Base-by-base conservation (phyloP, 1,140 invertebrate species). In the Aphaenogaster floridana region DNA sequence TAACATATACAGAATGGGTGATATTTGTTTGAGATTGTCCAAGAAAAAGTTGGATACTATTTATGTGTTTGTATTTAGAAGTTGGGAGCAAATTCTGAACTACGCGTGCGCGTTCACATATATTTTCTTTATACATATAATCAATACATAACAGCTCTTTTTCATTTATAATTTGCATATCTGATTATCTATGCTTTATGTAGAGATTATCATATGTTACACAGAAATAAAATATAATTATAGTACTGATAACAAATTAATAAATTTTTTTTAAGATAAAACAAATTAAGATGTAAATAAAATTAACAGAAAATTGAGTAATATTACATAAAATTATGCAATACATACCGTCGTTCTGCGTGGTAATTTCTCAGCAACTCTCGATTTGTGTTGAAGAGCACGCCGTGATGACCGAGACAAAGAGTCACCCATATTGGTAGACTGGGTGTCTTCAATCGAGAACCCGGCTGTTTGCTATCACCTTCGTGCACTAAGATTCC, bases 281-380 rank as follows among this genome's bases (percentile, higher is more conserved):
- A 64, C 0, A 72, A 36, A 71, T 66, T n/a, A 72, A 39, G 34
- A 52, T 4, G 11, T 9, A 36, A 74, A 7, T 57, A 66, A 66
- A 11, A 42, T 42, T 42, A 66, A 2, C 7, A 21, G 8, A 63
- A 64, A 45, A 15, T 1, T n/a, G 11, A 54, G 21, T 66, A 68
- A 69, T 21, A 57, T 28, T 28, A 28, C n/a, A 50, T 77, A 68
- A 52, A 52, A 87, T 77, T 45, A 52, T 6, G 11, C 3, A 13
- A 59, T 52, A 34, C 34, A 11, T 59, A 97, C 97, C 97, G 96
- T 92, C 97, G 96, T 94, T 98, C 98, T 11, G 97, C 97, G 79
- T 98, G 97, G 95, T 98, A 98, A 94, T 98, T 98, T 88, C 97
- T 96, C 45, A 98, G 95, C 21, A 98, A 95, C 91, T 98, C 98